phyloP scores from a whole-genome alignment of 2,113 vertebrate species.

The Amazona vittata region DNA sequence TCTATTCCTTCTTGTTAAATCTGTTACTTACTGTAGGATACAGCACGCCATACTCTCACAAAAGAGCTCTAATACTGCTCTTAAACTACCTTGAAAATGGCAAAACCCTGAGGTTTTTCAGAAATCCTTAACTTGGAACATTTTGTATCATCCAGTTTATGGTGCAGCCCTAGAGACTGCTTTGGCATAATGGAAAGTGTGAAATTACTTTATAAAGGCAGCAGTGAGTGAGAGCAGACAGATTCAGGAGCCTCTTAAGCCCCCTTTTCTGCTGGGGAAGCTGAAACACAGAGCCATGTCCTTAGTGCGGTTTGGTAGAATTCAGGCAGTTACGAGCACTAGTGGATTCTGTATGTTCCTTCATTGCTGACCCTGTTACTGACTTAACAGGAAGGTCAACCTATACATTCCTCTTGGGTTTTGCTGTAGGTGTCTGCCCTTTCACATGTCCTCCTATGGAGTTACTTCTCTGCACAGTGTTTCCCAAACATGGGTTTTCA shows the following conservation, averaged over 20 bases:
- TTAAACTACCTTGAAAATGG: neutral
- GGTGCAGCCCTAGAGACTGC: neutral
- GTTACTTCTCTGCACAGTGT: neutral
- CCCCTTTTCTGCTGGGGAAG: neutral
- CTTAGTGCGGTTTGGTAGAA: neutral
- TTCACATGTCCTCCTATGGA: neutral
- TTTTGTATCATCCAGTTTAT: neutral
- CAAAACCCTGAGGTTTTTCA: neutral
- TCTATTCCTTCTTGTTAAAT: slow-evolving; percentile 15
- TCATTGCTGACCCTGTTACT: neutral
- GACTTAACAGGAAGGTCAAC: neutral
- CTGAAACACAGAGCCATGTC: neutral
- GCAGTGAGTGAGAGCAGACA: neutral
- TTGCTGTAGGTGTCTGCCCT: neutral
- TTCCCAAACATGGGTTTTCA: neutral
- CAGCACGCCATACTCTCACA: neutral
- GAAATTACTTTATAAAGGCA: neutral
- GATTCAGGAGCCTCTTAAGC: neutral
- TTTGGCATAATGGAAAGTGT: neutral
- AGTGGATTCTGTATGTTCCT: neutral
- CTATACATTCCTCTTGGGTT: neutral
- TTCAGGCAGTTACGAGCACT: neutral
- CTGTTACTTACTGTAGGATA: neutral
- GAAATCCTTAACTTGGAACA: neutral
- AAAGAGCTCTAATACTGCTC: neutral